Percentiles rank a stretch among this genome's conserved stretches.
phyloP scores from a whole-genome alignment of 2,113 vertebrate species.

The Cettia cetti region DNA sequence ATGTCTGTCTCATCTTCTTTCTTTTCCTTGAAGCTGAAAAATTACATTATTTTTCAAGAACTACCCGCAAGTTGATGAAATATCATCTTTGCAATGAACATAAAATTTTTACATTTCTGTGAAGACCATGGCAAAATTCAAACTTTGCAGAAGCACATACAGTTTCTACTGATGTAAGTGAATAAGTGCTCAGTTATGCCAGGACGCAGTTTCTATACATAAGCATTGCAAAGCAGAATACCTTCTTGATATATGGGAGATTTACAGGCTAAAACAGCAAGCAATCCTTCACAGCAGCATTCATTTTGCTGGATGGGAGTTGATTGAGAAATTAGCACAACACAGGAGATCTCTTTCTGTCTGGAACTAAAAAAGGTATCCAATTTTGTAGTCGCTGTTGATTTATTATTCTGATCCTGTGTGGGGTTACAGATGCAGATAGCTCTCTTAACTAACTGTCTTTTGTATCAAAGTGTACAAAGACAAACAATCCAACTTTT shows the following conservation, averaged over 20 bases:
- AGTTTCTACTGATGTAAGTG: neutral
- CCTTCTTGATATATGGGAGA: neutral
- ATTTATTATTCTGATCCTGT: neutral
- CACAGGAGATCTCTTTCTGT: neutral
- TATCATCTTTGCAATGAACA: neutral
- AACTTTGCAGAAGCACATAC: neutral
- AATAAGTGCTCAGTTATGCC: neutral
- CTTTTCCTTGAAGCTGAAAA: conserved; percentile 11
- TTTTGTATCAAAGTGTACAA: neutral
- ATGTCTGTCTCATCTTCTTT: conserved; percentile 14
- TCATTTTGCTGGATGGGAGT: neutral
- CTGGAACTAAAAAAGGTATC: neutral
- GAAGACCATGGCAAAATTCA: neutral
- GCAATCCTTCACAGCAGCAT: neutral
- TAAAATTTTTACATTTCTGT: neutral
- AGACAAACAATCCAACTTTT: neutral
- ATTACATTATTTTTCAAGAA: conserved; percentile 39
- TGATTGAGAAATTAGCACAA: neutral
- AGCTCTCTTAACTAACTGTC: neutral
- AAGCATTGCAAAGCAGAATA: neutral
- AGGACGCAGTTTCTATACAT: neutral
- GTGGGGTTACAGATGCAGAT: neutral
- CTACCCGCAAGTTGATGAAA: neutral
- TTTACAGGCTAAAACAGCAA: neutral
- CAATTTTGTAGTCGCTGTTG: neutral